A percentile compares a stretch with the other conserved stretches of the same genome.
phyloP scores from a whole-genome alignment of 2,113 vertebrate species.

The Paracanthobrama guichenoti region DNA sequence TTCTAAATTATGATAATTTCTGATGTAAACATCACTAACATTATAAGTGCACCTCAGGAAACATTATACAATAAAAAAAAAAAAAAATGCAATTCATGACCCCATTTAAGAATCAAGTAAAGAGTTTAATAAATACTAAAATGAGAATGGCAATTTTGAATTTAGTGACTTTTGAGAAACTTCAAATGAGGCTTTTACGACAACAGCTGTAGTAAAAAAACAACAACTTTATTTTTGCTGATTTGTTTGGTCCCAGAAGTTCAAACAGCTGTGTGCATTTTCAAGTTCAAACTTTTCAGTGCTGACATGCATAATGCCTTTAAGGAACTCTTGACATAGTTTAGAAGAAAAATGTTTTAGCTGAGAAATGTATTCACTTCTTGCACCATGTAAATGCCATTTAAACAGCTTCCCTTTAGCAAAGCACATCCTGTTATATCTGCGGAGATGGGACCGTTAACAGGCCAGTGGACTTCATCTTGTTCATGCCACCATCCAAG shows the following conservation, averaged over 20 bases:
- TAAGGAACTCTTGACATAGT: background rate
- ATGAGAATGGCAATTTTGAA: background rate
- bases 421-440: constrained; percentile 75
- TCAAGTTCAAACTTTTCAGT: constrained; percentile 16
- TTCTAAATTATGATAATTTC: no score
- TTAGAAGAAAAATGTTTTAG: background rate
- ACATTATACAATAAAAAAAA: no score
- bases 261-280: background rate
- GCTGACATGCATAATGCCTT: constrained; percentile 3
- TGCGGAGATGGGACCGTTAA: constrained; percentile 95
- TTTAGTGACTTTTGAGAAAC: background rate
- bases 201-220: background rate
- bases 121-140: background rate
- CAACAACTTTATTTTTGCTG: background rate
- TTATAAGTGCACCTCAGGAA: no score
- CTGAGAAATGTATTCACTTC: background rate
- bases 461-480: constrained; percentile 93
- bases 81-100: no score
- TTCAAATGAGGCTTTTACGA: background rate
- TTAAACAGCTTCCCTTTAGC: background rate
- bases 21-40: no score
- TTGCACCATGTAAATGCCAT: background rate
- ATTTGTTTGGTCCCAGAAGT: constrained; percentile 24
- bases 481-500: constrained; percentile 96
- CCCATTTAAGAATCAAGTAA: background rate